These are phyloP conservation scores for Synergus japonicus DNA, from an alignment of 2,888 invertebrate genomes.

Conservation along the genomic window DNA sequence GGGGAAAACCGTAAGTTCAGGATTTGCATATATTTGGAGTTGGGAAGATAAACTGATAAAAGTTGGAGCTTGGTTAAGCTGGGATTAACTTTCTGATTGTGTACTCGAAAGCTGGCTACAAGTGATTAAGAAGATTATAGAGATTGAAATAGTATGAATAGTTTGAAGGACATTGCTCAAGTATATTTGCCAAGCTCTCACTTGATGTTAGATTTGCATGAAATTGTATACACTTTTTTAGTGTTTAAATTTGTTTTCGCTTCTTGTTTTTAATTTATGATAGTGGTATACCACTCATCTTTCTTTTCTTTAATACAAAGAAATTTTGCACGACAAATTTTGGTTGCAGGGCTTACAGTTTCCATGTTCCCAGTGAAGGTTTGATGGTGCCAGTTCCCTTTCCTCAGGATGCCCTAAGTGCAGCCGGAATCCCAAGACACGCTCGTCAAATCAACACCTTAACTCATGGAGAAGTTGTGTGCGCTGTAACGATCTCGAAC, in stretches of 20 bases:
- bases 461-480: constrained; percentile 96
- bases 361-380: constrained; percentile 93
- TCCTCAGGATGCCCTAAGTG: constrained; percentile 94
- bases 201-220: not conserved
- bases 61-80: not conserved
- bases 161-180: not conserved
- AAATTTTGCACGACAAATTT: not conserved
- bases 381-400: constrained; percentile 95
- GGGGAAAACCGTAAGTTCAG: constrained; percentile 90
- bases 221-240: not conserved
- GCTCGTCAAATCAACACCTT: constrained; percentile 94
- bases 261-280: not conserved
- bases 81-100: not conserved
- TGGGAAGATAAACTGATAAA: not conserved
- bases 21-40: not conserved
- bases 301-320: too few relatives aligned
- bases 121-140: not conserved
- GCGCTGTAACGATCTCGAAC: constrained; percentile 96
- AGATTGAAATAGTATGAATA: not conserved
- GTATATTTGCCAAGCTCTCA: not conserved
- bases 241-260: not conserved
- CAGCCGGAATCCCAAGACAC: constrained; percentile 94
- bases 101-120: not conserved
- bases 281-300: too few relatives aligned
- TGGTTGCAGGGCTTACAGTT: constrained; percentile 92